Base-by-base conservation (phyloP, 2,797 vertebrate genomes). In the Melanotaenia boesemani region DNA sequence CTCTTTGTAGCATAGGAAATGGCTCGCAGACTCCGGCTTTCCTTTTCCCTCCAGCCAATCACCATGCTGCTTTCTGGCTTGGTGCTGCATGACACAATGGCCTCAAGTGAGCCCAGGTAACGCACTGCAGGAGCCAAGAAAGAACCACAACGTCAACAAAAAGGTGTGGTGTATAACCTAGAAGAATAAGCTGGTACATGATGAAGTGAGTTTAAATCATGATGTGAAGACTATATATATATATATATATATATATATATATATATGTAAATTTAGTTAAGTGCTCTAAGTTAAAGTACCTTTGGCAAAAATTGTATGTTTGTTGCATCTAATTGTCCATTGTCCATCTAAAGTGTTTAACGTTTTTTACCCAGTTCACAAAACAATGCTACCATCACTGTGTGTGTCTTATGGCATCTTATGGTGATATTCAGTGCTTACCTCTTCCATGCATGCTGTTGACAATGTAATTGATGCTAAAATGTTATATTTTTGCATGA, bases 21-120 rank as follows among this genome's bases (percentile, higher is more conserved):
- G 82, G 90, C 76, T 83, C 88, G 86, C 32, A 96, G 88, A 46
- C 34, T 72, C 46, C 77, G 20, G 77, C 72, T 90, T 56, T 92
- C 93, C 76, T 91, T 91, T 68, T 94, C 93, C 86, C 83, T 94
- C 95, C 95, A 96, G 65, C 91, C 90, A 55, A 96, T 80, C 59
- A 95, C 83, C 66, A 96, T 26, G 58, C 87, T 90, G 56, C 90
- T 95, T 70, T 87, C 82, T 32, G 80, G 88, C 30, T 82, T 85
- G 62, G 88, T 94, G 90, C 94, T 93, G 71, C 94, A 94, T 20
- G 95, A 97, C 85, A 95, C 90, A 52, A 96, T 92, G 20, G 89
- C 94, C 59, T 95, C 94, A 86, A 96, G 91, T 26, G 91, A 91
- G n/a, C 92, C 94, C 70, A 86, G 86, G 83, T 92, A 96, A 52